These are phyloP conservation scores for Octonoba sinensis DNA, from an alignment of 2,888 invertebrate species.

Conservation along the genomic window DNA sequence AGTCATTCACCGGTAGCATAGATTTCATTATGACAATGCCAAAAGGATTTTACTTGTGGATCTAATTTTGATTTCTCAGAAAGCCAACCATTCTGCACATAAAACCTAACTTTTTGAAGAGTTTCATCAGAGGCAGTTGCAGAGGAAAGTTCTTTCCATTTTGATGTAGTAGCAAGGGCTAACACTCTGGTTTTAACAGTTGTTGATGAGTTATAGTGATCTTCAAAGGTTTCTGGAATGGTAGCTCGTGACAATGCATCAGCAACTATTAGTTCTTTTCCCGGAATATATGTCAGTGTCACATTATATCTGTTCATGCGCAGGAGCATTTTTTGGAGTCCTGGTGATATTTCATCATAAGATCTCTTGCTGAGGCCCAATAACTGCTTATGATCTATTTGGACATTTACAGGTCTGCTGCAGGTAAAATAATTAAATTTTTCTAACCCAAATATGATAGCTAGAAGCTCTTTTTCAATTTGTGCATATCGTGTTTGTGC, in stretches of 20 bases:
- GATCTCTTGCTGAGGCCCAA: conserved; percentile 15
- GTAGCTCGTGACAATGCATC: conserved; percentile 20
- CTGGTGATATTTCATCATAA: conserved; percentile 1
- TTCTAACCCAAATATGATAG: conserved; percentile 9
- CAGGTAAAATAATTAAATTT: conserved; percentile 10
- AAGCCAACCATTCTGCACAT: background rate
- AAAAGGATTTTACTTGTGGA: conserved; percentile 9
- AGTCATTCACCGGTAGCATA: background rate
- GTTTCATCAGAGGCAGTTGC: background rate
- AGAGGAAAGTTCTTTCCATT: conserved; percentile 6
- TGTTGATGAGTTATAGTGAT: background rate
- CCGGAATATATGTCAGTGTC: conserved; percentile 14
- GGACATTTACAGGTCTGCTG: conserved; percentile 7
- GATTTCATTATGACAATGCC: background rate
- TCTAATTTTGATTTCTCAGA: conserved; percentile 11
- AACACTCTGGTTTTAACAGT: background rate
- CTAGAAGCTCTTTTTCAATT: conserved; percentile 17
- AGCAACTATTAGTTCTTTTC: conserved; percentile 15
- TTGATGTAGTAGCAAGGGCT: conserved; percentile 4
- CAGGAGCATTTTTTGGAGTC: conserved; percentile 24
- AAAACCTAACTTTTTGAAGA: background rate
- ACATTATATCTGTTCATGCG: conserved; percentile 24
- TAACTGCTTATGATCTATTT: conserved; percentile 29
- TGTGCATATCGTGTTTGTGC: conserved; percentile 15
- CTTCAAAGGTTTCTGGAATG: background rate